Evolutionary conservation across 2,797 vertebrate genomes (phyloP).

Genomic region (Phaenicophaeus curvirostris): DNA sequence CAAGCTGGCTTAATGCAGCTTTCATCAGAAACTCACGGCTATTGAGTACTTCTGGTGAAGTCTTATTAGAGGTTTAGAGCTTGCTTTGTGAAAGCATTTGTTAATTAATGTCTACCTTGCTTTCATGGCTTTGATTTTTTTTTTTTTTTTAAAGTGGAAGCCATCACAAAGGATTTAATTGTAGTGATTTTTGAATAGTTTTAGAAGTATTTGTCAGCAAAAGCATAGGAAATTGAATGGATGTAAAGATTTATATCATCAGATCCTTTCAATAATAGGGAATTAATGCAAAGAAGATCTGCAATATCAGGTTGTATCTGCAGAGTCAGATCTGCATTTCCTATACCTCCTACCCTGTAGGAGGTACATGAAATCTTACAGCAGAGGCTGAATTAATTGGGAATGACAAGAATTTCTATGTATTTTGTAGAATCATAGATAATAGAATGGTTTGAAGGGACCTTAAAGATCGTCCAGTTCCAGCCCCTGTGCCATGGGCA

Average conservation of each 20-base stretch:
- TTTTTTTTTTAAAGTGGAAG: slow-evolving; percentile 9
- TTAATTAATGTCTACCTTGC: slow-evolving; percentile 51
- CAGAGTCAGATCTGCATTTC: not conserved
- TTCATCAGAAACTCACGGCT: not conserved
- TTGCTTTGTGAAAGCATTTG: slow-evolving; percentile 48
- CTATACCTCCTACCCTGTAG: not conserved
- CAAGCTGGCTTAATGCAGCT: not conserved
- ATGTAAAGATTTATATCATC: not conserved
- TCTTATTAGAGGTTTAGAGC: slow-evolving; percentile 23
- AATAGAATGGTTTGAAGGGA: too few relatives aligned
- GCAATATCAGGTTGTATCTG: not conserved
- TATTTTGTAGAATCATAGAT: not conserved
- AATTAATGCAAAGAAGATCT: not conserved
- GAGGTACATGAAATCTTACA: not conserved
- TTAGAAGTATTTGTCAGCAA: slow-evolving; percentile 3
- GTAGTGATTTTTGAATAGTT: not conserved
- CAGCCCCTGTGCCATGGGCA: too few relatives aligned
- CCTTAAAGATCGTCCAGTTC: too few relatives aligned
- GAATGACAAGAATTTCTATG: not conserved
- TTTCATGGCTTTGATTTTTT: slow-evolving; percentile 5
- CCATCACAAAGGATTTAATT: not conserved
- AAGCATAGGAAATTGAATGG: not conserved
- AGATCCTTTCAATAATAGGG: not conserved
- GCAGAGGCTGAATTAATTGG: not conserved
- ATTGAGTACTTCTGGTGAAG: not conserved